Evolutionary conservation across 2,888 invertebrate genomes (phyloP).

Genomic region (Polyploca ridens): DNA sequence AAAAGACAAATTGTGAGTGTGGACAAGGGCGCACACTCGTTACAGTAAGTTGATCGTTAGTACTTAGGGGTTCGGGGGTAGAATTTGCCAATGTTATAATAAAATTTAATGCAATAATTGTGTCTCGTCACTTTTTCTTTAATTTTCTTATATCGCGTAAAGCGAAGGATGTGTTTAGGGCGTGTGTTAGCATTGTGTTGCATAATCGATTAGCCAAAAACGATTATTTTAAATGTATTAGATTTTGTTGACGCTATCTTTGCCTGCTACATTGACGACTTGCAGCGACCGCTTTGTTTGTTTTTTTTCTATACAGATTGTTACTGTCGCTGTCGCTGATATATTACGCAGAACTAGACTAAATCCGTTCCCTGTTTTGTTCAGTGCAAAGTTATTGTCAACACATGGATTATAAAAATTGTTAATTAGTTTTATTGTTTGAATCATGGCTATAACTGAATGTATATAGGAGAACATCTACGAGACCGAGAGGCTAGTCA

Average conservation of each 20-base stretch:
- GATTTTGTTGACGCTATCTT: constrained; percentile 33
- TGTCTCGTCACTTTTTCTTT: constrained; percentile 28
- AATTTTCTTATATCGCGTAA: constrained; percentile 37
- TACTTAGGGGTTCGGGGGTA: constrained; percentile 71
- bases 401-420: constrained; percentile 49
- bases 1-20: background rate
- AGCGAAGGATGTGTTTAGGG: constrained; percentile 41
- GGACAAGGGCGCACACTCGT: constrained; percentile 28
- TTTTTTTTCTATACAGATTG: too few relatives aligned
- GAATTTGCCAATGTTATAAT: constrained; percentile 57
- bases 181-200: constrained; percentile 38
- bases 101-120: constrained; percentile 59
- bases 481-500: constrained; percentile 45
- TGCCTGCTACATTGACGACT: background rate
- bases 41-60: constrained; percentile 63
- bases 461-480: constrained; percentile 19
- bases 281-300: too few relatives aligned
- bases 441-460: constrained; percentile 43
- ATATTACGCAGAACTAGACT: too few relatives aligned
- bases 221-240: constrained; percentile 45
- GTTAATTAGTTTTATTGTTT: constrained; percentile 71
- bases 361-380: background rate
- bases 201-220: constrained; percentile 59
- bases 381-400: constrained; percentile 31
- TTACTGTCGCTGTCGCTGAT: too few relatives aligned